Evolutionary conservation across 2,113 vertebrate genomes (phyloP).

Genomic region (Syngnathus scovelli): DNA sequence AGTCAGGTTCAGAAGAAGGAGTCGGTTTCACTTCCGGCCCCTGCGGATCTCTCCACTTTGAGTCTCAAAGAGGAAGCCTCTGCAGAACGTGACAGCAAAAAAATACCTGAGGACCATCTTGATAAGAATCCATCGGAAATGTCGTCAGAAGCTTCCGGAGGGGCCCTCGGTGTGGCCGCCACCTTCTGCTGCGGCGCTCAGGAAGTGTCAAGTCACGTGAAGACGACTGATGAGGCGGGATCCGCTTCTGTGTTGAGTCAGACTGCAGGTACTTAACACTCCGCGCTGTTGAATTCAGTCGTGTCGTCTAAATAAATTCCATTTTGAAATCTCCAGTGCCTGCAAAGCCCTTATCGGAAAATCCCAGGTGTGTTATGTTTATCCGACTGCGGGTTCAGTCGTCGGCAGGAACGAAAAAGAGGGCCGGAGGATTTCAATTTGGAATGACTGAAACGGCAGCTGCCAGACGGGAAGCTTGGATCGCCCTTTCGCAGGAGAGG

Average conservation of each 20-base stretch:
- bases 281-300: not conserved
- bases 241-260: conserved; percentile 27
- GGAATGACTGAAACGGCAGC: conserved; percentile 41
- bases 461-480: conserved; percentile 65
- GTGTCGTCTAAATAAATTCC: not conserved
- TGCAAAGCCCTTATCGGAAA: conserved; percentile 18
- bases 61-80: conserved; percentile 18
- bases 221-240: conserved; percentile 2
- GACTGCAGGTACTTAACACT: conserved; percentile 38
- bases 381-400: conserved; percentile 67
- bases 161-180: conserved; percentile 45
- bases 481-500: conserved; percentile 72
- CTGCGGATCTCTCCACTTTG: conserved; percentile 25
- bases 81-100: conserved; percentile 43
- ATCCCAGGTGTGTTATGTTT: conserved; percentile 64
- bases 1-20: conserved; percentile 25
- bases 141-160: conserved; percentile 38
- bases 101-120: conserved; percentile 46
- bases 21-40: conserved; percentile 16
- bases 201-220: conserved; percentile 21
- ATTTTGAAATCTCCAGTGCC: conserved; percentile 32
- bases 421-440: conserved; percentile 34
- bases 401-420: conserved; percentile 49
- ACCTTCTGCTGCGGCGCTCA: conserved; percentile 67
- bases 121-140: conserved; percentile 28